A percentile compares a stretch with the other conserved stretches of the same genome.
phyloP scores from a whole-genome alignment of 1,140 invertebrate genomes.

The Xylocopa sonorina region DNA sequence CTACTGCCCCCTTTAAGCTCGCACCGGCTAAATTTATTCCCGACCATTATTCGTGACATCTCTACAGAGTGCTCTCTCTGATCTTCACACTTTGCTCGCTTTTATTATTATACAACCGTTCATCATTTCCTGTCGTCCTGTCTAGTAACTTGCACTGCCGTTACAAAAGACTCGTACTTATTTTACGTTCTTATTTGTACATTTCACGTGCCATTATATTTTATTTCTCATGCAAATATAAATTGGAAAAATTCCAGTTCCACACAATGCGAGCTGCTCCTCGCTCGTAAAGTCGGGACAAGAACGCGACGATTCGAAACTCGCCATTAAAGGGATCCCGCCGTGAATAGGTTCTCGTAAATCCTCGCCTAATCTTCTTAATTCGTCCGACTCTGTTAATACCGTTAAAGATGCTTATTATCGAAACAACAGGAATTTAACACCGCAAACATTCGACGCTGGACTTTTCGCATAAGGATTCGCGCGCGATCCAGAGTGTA shows the following conservation, averaged over 20 bases:
- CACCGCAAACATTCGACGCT: too few relatives aligned
- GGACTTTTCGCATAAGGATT: too few relatives aligned
- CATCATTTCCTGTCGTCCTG: neutral
- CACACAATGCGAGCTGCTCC: too few relatives aligned
- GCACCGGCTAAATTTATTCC: neutral
- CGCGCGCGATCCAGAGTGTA: too few relatives aligned
- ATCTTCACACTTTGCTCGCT: conserved; percentile 3
- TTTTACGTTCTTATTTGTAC: neutral
- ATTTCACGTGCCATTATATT: neutral
- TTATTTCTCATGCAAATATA: neutral
- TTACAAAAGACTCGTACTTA: neutral
- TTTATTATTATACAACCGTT: conserved; percentile 14
- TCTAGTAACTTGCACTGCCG: neutral
- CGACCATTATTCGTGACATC: conserved; percentile 16
- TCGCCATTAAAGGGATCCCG: too few relatives aligned
- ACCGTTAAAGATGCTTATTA: too few relatives aligned
- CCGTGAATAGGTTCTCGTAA: too few relatives aligned
- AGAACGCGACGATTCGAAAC: too few relatives aligned
- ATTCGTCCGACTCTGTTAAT: too few relatives aligned
- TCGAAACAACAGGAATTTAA: too few relatives aligned
- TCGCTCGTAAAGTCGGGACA: too few relatives aligned
- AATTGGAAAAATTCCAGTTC: neutral
- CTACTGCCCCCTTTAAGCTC: neutral
- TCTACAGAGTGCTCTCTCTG: neutral
- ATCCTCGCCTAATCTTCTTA: too few relatives aligned